A percentile compares a stretch with the other conserved stretches of the same genome.
Evolutionary conservation across 2,888 invertebrate genomes (phyloP).

Genomic region (Thecocarcelia acutangulata): DNA sequence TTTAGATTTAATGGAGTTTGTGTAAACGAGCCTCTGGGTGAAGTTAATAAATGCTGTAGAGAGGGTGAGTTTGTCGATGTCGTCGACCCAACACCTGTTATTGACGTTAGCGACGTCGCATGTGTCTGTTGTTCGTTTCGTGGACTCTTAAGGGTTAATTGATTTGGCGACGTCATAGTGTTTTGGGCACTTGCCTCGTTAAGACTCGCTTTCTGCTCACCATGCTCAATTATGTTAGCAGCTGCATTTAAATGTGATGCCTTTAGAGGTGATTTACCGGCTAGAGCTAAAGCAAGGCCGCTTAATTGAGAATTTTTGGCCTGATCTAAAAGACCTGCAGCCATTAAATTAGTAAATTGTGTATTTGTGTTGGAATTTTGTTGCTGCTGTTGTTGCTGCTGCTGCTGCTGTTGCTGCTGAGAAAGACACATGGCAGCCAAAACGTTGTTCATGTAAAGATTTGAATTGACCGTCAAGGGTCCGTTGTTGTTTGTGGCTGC

Average conservation of each 20-base stretch:
- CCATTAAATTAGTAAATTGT: constrained; percentile 76
- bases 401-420: constrained; percentile 74
- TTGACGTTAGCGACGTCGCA: constrained; percentile 64
- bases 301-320: constrained; percentile 76
- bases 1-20: constrained; percentile 65
- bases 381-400: constrained; percentile 61
- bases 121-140: constrained; percentile 48
- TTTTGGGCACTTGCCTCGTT: constrained; percentile 83
- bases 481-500: constrained; percentile 68
- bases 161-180: constrained; percentile 77
- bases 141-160: constrained; percentile 57
- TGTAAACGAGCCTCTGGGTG: constrained; percentile 73
- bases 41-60: constrained; percentile 77
- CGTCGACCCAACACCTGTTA: constrained; percentile 65
- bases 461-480: constrained; percentile 77
- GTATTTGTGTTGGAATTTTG: constrained; percentile 65
- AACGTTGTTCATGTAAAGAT: constrained; percentile 80
- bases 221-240: constrained; percentile 81
- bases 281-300: constrained; percentile 76
- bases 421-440: constrained; percentile 81
- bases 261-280: constrained; percentile 74
- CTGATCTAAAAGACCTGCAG: constrained; percentile 77
- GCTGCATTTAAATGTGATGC: constrained; percentile 73
- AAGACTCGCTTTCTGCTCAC: constrained; percentile 81
- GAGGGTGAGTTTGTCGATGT: constrained; percentile 69